Conservation (phyloP, 1,140 invertebrate species). For the Dreissena rostriformis region DNA sequence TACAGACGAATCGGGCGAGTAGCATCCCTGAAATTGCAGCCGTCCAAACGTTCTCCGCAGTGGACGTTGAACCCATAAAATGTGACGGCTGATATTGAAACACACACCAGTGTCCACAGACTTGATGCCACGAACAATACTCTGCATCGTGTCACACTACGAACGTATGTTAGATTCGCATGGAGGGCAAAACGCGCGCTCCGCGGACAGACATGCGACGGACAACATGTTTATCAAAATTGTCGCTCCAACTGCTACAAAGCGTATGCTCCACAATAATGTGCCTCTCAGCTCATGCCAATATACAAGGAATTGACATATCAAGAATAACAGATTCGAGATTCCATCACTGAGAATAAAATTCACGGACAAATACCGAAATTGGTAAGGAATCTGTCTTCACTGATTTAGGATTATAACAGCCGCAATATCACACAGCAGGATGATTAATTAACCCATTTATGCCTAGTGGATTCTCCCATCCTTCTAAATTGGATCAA, state of each 20-base stretch:
- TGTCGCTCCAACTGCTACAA: background rate
- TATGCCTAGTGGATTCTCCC: too few species aligned
- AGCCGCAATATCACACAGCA: background rate
- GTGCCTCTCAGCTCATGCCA: background rate
- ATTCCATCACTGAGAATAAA: background rate
- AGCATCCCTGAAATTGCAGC: constrained; percentile 1
- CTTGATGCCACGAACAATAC: background rate
- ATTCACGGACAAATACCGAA: background rate
- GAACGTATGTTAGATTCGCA: background rate
- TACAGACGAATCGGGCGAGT: background rate
- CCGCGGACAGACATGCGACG: background rate
- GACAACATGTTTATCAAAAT: background rate
- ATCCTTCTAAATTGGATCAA: too few species aligned
- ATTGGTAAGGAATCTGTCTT: background rate
- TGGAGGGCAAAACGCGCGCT: background rate
- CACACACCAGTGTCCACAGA: too few species aligned
- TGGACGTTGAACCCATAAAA: too few species aligned
- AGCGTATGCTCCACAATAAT: background rate
- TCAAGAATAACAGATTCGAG: background rate
- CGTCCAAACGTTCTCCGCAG: too few species aligned
- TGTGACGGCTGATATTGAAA: too few species aligned
- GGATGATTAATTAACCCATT: too few species aligned
- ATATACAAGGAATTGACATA: background rate
- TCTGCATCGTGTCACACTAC: background rate
- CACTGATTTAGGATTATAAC: background rate